Evolutionary conservation across 2,888 invertebrate genomes (phyloP), one percentile per base, ranked within the genome.

Genomic region (Ochropacha duplaris): DNA sequence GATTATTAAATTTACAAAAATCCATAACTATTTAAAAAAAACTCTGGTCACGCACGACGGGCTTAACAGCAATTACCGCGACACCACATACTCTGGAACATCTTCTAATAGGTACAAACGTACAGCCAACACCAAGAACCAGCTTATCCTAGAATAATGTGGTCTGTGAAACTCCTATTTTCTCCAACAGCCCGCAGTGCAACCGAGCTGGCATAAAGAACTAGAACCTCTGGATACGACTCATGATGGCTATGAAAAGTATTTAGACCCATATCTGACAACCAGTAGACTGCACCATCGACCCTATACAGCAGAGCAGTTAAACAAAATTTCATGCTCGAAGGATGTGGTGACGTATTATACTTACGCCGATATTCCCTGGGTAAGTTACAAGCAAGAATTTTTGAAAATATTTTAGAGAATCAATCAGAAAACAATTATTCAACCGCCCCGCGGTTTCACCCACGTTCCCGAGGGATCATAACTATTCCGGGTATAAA

Each of bases 231-330:
- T 91, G 8, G 87, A 91, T 36, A 91, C 90, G 0, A 90, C 87
- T 0, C 71, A 90, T 54, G 89, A 90, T 11, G 92, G 92, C 0
- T 88, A 77, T 36, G 87, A 88, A 65, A 90, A 90, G 57, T 79
- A 83, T 57, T 70, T 92, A 52, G 93, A 93, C 59, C 91, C 91
- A 0, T 93, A 92, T 57, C 64, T 92, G 24, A 88, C 88, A 0
- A 90, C 89, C 1, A 91, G 77, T 54, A 72, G 87, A n/a, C 70
- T 92, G 1, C 81, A 88, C 49, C 88, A 91, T 56, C 78, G 90
- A 0, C 90, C 90, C 0, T 87, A 76, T 65, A 90, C 91, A 0
- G 80, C 84, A 2, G 87, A 88, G 2, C 87, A 89, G 61, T 66
- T 88, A 22, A 68, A 65, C 16, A 85, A 76, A 62, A 65, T 62